Percentiles rank a stretch among this genome's conserved stretches.
phyloP scores from a whole-genome alignment of 1,140 invertebrate genomes.

The Gryllus bimaculatus region DNA sequence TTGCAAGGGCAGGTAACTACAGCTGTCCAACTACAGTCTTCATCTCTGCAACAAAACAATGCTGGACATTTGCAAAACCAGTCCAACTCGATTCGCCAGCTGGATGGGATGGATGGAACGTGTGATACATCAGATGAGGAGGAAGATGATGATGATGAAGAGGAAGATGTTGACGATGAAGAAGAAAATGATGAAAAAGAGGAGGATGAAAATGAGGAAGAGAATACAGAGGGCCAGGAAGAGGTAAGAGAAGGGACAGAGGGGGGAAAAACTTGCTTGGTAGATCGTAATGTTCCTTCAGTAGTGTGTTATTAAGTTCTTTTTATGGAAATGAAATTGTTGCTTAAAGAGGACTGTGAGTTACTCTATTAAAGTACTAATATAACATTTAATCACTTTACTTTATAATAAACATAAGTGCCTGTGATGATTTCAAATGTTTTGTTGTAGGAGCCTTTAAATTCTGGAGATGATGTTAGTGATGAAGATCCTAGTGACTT shows the following conservation, averaged over 20 bases:
- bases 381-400: too few relatives aligned
- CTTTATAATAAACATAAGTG: too few relatives aligned
- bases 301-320: not conserved
- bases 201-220: slow-evolving; percentile 66
- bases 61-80: slow-evolving; percentile 50
- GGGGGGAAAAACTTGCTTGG: not conserved
- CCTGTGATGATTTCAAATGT: too few relatives aligned
- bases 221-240: slow-evolving; percentile 60
- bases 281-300: not conserved
- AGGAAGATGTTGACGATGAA: slow-evolving; percentile 53
- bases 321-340: not conserved
- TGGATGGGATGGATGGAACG: slow-evolving; percentile 62
- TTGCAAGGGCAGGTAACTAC: slow-evolving; percentile 37
- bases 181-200: slow-evolving; percentile 65
- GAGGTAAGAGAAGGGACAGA: slow-evolving; percentile 27
- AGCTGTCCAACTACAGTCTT: slow-evolving; percentile 59
- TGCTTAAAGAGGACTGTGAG: not conserved
- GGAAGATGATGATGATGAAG: slow-evolving; percentile 55
- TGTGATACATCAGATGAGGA: slow-evolving; percentile 69
- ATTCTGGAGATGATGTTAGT: slow-evolving; percentile 93
- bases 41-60: slow-evolving; percentile 74
- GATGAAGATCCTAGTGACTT: slow-evolving; percentile 91
- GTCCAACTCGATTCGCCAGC: slow-evolving; percentile 33
- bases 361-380: not conserved
- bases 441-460: slow-evolving; percentile 70